Conservation (phyloP, 2,113 vertebrate genomes). For the Rhinolophus ferrumequinum region DNA sequence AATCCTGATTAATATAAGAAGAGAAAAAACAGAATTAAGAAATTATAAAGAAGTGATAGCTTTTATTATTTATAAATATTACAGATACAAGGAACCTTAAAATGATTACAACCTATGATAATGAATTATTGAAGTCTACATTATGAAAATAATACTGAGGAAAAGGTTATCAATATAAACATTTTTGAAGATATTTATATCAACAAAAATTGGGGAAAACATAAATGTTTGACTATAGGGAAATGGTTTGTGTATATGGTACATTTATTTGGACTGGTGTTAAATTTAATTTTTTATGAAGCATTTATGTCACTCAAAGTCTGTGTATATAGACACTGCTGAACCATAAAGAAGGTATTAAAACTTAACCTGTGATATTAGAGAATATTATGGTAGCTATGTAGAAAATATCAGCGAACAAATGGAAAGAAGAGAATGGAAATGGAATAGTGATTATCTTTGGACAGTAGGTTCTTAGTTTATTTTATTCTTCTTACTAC, state of each 20-base stretch:
- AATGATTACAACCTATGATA: neutral
- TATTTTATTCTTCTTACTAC: neutral
- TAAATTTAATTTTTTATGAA: neutral
- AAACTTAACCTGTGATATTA: neutral
- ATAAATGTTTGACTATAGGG: neutral
- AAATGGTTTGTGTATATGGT: neutral
- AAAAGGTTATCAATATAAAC: neutral
- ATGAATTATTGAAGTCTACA: neutral
- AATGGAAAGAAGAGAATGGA: neutral
- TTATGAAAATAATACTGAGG: slow-evolving; percentile 17
- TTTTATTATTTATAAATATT: slow-evolving; percentile 12
- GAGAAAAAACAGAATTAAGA: neutral
- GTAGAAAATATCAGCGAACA: neutral
- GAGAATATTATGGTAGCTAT: neutral
- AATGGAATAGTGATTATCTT: neutral
- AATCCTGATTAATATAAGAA: neutral
- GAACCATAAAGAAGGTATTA: neutral
- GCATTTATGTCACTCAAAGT: neutral
- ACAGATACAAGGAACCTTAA: neutral
- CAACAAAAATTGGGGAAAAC: neutral
- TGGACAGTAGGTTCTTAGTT: neutral
- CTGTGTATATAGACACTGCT: neutral
- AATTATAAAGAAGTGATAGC: neutral
- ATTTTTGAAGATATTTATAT: neutral
- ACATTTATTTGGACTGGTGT: neutral